phyloP scores from a whole-genome alignment of 2,797 vertebrate genomes.

The Sebastes alutus region DNA sequence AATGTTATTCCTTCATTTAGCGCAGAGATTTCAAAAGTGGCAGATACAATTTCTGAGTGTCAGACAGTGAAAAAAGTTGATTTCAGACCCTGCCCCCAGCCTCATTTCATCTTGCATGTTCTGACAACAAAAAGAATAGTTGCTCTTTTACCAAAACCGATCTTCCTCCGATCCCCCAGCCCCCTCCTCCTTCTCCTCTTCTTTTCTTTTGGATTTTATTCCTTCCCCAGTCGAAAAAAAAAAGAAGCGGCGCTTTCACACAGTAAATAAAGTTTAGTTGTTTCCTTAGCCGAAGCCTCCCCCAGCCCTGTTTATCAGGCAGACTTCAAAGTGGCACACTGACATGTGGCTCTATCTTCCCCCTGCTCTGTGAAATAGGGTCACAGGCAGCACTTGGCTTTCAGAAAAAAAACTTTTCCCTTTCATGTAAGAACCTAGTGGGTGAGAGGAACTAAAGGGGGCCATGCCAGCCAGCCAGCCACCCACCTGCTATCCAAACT shows the following conservation, averaged over 20 bases:
- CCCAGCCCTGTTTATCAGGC: conserved; percentile 78
- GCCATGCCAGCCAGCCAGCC: conserved; percentile 67
- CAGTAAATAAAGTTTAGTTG: conserved; percentile 84
- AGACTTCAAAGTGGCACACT: conserved; percentile 78
- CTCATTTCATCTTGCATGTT: conserved; percentile 33
- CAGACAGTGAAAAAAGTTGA: too few species aligned
- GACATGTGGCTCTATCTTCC: conserved; percentile 73
- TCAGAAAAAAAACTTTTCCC: conserved; percentile 64
- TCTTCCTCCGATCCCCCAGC: conserved; percentile 2
- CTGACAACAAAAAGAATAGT: conserved; percentile 38
- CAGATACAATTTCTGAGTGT: too few species aligned
- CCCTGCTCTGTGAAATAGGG: conserved; percentile 70
- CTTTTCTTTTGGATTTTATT: conserved; percentile 39
- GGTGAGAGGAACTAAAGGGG: conserved; percentile 72
- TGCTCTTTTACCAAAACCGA: conserved; percentile 15
- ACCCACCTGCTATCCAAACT: conserved; percentile 52
- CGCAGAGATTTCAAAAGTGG: too few species aligned
- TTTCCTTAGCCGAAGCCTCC: conserved; percentile 80
- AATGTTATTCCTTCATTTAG: too few species aligned
- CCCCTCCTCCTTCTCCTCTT: not conserved
- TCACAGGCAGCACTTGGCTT: conserved; percentile 72
- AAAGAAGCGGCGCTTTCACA: conserved; percentile 81
- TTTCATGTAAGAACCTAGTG: conserved; percentile 77
- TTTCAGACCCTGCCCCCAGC: not conserved
- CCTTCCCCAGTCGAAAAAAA: conserved; percentile 55